Evolutionary conservation across 2,888 invertebrate species (phyloP), one percentile per base, ranked within the genome.

Genomic region (Spialia ferax): DNA sequence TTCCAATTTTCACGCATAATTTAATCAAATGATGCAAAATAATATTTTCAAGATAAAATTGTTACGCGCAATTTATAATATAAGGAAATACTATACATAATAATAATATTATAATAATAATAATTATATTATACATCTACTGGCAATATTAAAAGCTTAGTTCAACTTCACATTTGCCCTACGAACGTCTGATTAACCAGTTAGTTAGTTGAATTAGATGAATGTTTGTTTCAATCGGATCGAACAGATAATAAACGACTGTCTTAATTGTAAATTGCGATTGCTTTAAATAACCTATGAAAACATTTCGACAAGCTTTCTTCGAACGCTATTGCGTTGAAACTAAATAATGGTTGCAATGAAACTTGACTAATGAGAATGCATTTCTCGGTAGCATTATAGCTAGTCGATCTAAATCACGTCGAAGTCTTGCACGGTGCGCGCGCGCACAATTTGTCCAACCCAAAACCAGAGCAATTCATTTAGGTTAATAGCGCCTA

Each of bases 401-500:
- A 13, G 15, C 23, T 50, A 56, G 32, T 18, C 60, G 45, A 56
- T 70, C 66, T 63, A 60, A 68, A 69, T 67, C 62, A 60, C 68
- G 20, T 22, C 68, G 54, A 50, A 61, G 42, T 42, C 2, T 42
- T 15, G 42, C 18, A 45, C 42, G 1, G 45, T 45, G 64, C 67
- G 69, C 69, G 72, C 71, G 67, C 71, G 57, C 69, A 64, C 69
- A 60, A 64, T 61, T 62, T 66, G 69, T 67, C 71, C 70, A 76
- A 73, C 45, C 38, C 11, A 56, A 42, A 54, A 61, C 71, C 77
- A 78, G 77, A 78, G 70, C 75, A 71, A 63, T 76, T 71, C 75
- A 81, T 78, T 75, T 76, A 73, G 81, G 82, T 80, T 82, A 82
- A 81, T 79, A 75, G 79, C 75, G 72, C 68, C 71, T 54, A 74